Conservation (phyloP, 53 echinoderm and acorn worm genomes). For the Mesocentrotus franciscanus region DNA sequence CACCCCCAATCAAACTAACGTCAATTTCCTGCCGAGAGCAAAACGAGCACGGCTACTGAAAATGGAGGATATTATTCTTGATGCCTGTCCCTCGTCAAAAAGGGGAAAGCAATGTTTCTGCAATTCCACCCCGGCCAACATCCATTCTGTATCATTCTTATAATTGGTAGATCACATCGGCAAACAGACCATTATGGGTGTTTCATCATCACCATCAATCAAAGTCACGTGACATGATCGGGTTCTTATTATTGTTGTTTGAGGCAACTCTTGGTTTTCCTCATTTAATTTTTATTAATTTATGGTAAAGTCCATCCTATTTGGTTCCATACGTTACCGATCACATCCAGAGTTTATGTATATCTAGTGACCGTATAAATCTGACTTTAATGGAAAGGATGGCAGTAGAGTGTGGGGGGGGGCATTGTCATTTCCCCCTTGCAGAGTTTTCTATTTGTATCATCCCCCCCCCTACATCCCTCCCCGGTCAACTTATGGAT, state of each 20-base stretch:
- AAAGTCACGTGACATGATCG: neutral
- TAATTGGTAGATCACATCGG: slow-evolving; percentile 40
- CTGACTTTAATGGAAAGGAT: too few species aligned
- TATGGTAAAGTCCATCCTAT: too few species aligned
- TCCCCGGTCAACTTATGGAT: too few species aligned
- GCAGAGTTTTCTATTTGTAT: too few species aligned
- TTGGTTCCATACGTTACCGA: too few species aligned
- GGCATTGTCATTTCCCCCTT: too few species aligned
- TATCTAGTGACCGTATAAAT: too few species aligned
- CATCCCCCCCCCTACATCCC: too few species aligned
- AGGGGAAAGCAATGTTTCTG: slow-evolving; percentile 1
- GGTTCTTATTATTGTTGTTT: neutral
- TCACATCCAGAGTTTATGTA: too few species aligned
- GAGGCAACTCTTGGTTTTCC: neutral
- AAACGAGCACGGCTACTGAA: neutral
- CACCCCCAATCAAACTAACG: slow-evolving; percentile 19
- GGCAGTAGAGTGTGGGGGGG: too few species aligned
- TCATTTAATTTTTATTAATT: neutral
- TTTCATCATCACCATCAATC: slow-evolving; percentile 50
- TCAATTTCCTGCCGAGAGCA: slow-evolving; percentile 11
- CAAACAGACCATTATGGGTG: slow-evolving; percentile 47
- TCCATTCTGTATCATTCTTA: neutral
- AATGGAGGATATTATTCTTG: slow-evolving; percentile 21
- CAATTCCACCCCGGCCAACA: neutral
- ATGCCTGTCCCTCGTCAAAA: neutral